Percentiles rank a stretch among this genome's conserved stretches.
Evolutionary conservation across 2,797 vertebrate species (phyloP).

Genomic region (Erithacus rubecula): DNA sequence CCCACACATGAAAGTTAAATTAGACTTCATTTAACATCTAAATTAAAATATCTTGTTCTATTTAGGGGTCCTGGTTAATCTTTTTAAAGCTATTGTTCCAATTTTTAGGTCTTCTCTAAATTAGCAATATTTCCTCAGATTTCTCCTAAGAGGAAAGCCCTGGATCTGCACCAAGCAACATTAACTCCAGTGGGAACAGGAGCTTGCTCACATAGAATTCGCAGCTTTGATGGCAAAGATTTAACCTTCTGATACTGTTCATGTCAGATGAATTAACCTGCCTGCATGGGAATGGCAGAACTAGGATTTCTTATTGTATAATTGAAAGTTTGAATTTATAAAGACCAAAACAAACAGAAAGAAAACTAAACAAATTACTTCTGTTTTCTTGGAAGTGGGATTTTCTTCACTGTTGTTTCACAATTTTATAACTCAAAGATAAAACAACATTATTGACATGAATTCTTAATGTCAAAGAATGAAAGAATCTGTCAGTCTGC

Average conservation of each 20-base stretch:
- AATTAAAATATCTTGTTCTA: slow-evolving; percentile 1
- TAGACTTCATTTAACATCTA: neutral
- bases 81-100: neutral
- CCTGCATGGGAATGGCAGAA: neutral
- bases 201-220: neutral
- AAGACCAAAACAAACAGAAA: neutral
- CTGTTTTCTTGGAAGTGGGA: neutral
- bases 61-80: neutral
- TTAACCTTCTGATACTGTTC: neutral
- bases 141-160: neutral
- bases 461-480: neutral
- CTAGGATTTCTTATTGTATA: neutral
- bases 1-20: neutral
- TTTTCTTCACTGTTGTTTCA: neutral
- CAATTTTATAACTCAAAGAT: neutral
- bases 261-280: neutral
- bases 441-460: neutral
- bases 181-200: neutral
- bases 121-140: neutral
- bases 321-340: neutral
- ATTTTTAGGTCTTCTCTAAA: neutral
- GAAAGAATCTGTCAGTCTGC: neutral
- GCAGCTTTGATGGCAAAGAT: neutral
- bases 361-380: neutral
- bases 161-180: neutral